Evolutionary conservation across 2,797 vertebrate species (phyloP).

Genomic region (Etheostoma nigrum): DNA sequence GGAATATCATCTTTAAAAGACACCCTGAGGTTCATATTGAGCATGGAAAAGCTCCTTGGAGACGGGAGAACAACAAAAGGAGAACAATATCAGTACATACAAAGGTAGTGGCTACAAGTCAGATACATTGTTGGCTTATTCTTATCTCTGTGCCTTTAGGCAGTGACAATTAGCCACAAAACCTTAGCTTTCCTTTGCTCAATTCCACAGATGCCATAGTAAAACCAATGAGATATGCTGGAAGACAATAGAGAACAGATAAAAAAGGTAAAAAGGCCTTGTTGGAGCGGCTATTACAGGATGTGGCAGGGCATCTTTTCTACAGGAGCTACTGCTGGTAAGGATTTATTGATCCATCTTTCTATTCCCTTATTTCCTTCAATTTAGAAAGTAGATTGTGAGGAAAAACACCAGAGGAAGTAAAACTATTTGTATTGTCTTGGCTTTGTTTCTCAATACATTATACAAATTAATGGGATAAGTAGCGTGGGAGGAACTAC

Average conservation of each 20-base stretch:
- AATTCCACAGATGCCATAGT: slow-evolving; percentile 46
- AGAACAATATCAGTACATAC: slow-evolving; percentile 57
- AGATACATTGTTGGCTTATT: slow-evolving; percentile 55
- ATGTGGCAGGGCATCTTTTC: slow-evolving; percentile 54
- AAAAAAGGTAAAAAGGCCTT: slow-evolving; percentile 63
- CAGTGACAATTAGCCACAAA: slow-evolving; percentile 55
- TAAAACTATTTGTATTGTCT: slow-evolving; percentile 55
- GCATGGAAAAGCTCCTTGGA: slow-evolving; percentile 45
- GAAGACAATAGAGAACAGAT: slow-evolving; percentile 63
- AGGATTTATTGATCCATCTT: slow-evolving; percentile 69
- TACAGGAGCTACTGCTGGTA: slow-evolving; percentile 42
- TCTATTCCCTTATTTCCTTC: slow-evolving; percentile 55
- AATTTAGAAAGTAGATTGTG: slow-evolving; percentile 61
- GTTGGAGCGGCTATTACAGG: slow-evolving; percentile 64
- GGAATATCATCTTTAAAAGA: slow-evolving; percentile 75
- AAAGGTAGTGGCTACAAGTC: slow-evolving; percentile 51
- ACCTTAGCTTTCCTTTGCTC: slow-evolving; percentile 42
- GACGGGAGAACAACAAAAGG: slow-evolving; percentile 51
- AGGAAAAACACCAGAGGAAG: slow-evolving; percentile 43
- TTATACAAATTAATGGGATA: slow-evolving; percentile 61
- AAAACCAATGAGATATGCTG: slow-evolving; percentile 43
- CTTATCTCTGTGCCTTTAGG: slow-evolving; percentile 54
- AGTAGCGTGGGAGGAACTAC: slow-evolving; percentile 7
- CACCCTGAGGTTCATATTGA: slow-evolving; percentile 57
- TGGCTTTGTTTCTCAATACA: slow-evolving; percentile 57